Percentiles rank a stretch among this genome's conserved stretches.
Conservation (phyloP, 53 echinoderm and acorn worm species). For the Zoroaster sp. region DNA sequence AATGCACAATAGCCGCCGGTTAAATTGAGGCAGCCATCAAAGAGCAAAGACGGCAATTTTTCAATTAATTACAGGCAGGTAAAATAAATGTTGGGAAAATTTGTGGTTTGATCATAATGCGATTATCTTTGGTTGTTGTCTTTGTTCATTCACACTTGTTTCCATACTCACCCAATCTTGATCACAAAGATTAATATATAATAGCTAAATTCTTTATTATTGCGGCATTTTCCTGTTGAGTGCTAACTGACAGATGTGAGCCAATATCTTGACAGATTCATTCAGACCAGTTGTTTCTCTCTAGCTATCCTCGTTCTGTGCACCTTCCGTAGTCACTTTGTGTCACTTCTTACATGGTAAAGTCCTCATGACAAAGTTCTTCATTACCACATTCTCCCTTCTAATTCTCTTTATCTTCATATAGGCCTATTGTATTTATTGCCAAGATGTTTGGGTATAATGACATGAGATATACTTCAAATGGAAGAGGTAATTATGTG, state of each 20-base stretch:
- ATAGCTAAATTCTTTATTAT: not conserved
- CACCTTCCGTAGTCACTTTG: too few relatives aligned
- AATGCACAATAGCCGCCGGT: not conserved
- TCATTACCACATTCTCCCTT: too few relatives aligned
- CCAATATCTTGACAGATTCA: too few relatives aligned
- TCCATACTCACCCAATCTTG: not conserved
- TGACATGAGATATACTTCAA: too few relatives aligned
- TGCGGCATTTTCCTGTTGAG: not conserved
- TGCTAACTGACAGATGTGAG: constrained; percentile 20
- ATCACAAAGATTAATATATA: not conserved
- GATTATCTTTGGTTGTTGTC: constrained; percentile 1
- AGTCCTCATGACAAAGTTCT: too few relatives aligned
- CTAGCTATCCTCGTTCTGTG: too few relatives aligned
- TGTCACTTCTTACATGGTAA: too few relatives aligned
- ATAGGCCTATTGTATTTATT: too few relatives aligned
- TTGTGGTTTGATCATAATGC: constrained; percentile 8
- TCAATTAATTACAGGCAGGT: constrained; percentile 31
- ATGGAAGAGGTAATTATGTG: too few relatives aligned
- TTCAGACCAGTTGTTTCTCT: too few relatives aligned
- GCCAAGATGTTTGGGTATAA: too few relatives aligned
- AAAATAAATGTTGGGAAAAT: constrained; percentile 2
- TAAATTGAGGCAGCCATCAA: not conserved
- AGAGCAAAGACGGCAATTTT: not conserved
- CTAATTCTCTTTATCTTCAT: too few relatives aligned
- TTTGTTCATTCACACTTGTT: constrained; percentile 12